Evolutionary conservation across 2,113 vertebrate genomes (phyloP).

Genomic region (Prinia subflava): DNA sequence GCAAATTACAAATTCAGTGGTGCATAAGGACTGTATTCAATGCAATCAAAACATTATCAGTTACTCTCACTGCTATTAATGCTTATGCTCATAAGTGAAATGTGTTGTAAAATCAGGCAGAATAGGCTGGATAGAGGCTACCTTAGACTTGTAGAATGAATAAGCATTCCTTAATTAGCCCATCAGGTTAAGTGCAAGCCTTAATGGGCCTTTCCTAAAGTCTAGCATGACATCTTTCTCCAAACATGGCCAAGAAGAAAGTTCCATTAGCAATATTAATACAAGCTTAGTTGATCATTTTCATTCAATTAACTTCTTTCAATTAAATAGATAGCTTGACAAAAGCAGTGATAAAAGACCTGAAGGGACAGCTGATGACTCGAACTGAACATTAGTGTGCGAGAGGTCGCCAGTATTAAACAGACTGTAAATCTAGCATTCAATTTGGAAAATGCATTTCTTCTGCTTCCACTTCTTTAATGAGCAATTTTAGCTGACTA

Average conservation of each 20-base stretch:
- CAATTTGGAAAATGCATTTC: constrained; percentile 98
- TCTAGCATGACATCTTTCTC: constrained; percentile 94
- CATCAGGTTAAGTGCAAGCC: constrained; percentile 99
- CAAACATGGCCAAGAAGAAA: constrained; percentile 99
- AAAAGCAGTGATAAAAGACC: constrained; percentile 99
- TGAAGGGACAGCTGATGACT: constrained; percentile 92
- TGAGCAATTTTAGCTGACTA: constrained; percentile 93
- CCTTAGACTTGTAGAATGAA: constrained; percentile 88
- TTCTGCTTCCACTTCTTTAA: constrained; percentile 90
- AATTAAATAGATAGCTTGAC: constrained; percentile 99
- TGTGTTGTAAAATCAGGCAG: constrained; percentile 87
- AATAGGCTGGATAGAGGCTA: constrained; percentile 82
- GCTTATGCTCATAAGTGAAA: constrained; percentile 85
- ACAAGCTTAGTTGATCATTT: constrained; percentile 99
- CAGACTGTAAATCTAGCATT: constrained; percentile 97
- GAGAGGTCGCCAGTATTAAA: constrained; percentile 89
- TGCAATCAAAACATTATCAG: constrained; percentile 78
- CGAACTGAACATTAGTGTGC: constrained; percentile 92
- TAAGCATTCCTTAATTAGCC: constrained; percentile 99
- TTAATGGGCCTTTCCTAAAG: constrained; percentile 99
- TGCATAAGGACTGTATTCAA: constrained; percentile 71
- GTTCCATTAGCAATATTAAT: constrained; percentile 99
- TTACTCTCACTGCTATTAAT: constrained; percentile 73
- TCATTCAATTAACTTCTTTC: constrained; percentile 99
- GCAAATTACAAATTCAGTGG: constrained; percentile 64